Evolutionary conservation across 2,888 invertebrate species (phyloP), one percentile per base, ranked within the genome.

Genomic region (Sclerodermus sp.): DNA sequence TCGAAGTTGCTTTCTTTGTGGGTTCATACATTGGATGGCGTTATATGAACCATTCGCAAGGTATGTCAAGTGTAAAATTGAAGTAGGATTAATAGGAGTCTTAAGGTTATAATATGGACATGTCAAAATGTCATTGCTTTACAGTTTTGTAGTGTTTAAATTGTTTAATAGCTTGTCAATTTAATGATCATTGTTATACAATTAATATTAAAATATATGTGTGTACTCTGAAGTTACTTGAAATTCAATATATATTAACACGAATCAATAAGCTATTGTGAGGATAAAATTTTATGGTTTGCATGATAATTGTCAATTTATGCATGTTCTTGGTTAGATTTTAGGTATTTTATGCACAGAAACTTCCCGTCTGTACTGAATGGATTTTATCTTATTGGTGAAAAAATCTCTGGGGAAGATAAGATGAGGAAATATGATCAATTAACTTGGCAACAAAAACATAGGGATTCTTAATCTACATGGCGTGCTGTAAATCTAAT

Each of bases 351-450:
- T 70, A 83, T 88, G 77, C 80, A 82, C 76, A 81, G 86, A 48
- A 86, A 88, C 58, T 87, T 80, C 73, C 87, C 88, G 44, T 81
- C 78, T 67, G 70, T 86, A 30, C 79, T 91, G 55, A 85, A 90
- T 60, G 80, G 82, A 42, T 91, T 87, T 76, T 91, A 91, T 74
- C 78, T 79, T 62, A 65, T 88, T 23, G 89, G 89, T 47, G 90
- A 90, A 79, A 47, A 30, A 43, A 8, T 68, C 1, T 82, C 84
- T 46, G 68, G 72, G 0, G 79, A 83, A 34, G 74, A 75, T 49
- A 80, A 77, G 6, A 49, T 51, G 53, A 81, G 70, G 50, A 67
- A 58, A 44, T 79, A 18, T 79, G 89, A 57, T 78, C 84, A 58
- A 61, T 79, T 43, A 87, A 87, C 76, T 71, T 82, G 47, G 78